Percentiles rank a stretch among this genome's conserved stretches.
Conservation (phyloP, 2,888 invertebrate genomes). For the Ganaspis brasiliensis region DNA sequence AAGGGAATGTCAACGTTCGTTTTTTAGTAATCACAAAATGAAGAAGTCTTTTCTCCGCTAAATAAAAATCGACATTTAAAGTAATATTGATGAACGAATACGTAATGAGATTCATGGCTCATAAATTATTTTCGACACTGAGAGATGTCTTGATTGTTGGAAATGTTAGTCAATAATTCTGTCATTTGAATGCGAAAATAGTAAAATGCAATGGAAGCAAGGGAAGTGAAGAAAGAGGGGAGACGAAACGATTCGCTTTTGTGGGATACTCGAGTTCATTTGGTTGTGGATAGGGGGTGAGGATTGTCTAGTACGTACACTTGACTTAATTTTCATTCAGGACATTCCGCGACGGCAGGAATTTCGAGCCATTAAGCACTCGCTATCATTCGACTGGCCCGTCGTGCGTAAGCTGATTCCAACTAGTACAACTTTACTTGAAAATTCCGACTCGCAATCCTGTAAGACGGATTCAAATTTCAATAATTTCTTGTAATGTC, state of each 20-base stretch:
- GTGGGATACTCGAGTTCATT: constrained; percentile 56
- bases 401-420: constrained; percentile 66
- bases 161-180: constrained; percentile 31
- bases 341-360: constrained; percentile 75
- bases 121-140: constrained; percentile 8
- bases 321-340: constrained; percentile 79
- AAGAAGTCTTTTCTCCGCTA: background rate
- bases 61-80: constrained; percentile 5
- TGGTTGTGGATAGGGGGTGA: constrained; percentile 46
- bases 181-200: constrained; percentile 30
- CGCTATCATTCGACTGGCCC: constrained; percentile 76
- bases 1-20: no score
- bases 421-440: constrained; percentile 48
- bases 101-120: constrained; percentile 22
- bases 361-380: constrained; percentile 79
- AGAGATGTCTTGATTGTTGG: constrained; percentile 8
- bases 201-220: background rate
- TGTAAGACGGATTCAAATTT: background rate
- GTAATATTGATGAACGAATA: constrained; percentile 16
- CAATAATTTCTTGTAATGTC: no score
- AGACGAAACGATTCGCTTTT: constrained; percentile 44
- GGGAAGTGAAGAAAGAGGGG: background rate
- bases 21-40: no score
- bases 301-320: constrained; percentile 58
- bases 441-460: background rate